Conservation (phyloP, 2,797 vertebrate species). For the Crocodylus rhombifer region DNA sequence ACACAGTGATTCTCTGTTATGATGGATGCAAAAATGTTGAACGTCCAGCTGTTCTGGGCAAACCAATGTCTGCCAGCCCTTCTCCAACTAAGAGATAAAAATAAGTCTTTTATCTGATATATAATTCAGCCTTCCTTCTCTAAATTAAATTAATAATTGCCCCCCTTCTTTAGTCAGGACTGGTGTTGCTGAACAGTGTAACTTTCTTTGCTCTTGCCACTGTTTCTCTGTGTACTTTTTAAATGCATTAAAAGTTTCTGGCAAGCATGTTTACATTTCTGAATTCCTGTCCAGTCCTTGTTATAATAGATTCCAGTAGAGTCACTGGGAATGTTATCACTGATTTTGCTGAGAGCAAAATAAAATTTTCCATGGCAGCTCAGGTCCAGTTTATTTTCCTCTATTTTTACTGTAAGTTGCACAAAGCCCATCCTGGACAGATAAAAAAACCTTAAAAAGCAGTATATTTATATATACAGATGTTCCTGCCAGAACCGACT, state of each 20-base stretch:
- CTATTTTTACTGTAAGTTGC: neutral
- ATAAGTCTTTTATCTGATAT: constrained; percentile 20
- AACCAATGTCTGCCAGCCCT: neutral
- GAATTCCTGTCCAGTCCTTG: neutral
- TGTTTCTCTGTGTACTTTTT: neutral
- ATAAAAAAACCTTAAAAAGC: too few relatives aligned
- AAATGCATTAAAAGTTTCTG: neutral
- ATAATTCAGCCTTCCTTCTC: neutral
- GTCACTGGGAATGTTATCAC: constrained; percentile 27
- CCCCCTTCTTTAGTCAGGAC: neutral
- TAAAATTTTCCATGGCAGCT: constrained; percentile 17
- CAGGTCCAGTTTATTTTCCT: neutral
- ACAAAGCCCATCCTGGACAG: neutral
- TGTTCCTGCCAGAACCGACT: neutral
- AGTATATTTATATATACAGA: neutral
- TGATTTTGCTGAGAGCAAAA: constrained; percentile 12
- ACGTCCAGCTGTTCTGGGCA: constrained; percentile 60
- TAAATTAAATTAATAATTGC: neutral
- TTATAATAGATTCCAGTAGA: neutral
- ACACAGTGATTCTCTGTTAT: constrained; percentile 9
- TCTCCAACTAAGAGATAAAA: constrained; percentile 25
- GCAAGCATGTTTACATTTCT: neutral
- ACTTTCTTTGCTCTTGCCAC: neutral
- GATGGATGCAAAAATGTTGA: constrained; percentile 20
- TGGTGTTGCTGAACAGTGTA: neutral